Evolutionary conservation across 2,797 vertebrate species (phyloP).

Genomic region (Tragopan temminckii): DNA sequence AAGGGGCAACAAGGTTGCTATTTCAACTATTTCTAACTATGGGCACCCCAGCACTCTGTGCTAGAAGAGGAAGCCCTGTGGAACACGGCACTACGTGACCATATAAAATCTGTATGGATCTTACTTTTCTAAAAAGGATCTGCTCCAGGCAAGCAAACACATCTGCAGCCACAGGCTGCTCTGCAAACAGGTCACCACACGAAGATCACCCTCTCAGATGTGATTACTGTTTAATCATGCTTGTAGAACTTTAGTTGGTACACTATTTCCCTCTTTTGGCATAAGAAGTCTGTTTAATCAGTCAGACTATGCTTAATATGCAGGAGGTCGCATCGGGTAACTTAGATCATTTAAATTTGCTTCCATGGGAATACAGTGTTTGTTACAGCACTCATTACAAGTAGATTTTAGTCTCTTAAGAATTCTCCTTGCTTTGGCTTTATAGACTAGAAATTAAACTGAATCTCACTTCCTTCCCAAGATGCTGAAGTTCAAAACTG

Average conservation of each 20-base stretch:
- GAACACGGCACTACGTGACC: neutral
- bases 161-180: neutral
- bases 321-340: neutral
- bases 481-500: neutral
- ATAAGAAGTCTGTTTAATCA: neutral
- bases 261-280: neutral
- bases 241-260: neutral
- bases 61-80: fast-evolving
- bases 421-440: constrained; percentile 2
- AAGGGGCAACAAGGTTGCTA: neutral
- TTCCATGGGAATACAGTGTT: neutral
- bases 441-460: neutral
- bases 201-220: neutral
- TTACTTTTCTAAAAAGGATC: neutral
- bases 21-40: neutral
- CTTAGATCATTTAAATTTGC: constrained; percentile 2
- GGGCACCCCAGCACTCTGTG: neutral
- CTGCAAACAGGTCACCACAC: neutral
- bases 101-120: neutral
- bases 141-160: neutral
- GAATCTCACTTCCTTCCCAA: neutral
- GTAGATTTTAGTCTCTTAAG: constrained; percentile 31
- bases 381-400: neutral
- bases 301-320: neutral
- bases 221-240: neutral